These are phyloP conservation scores for Diabrotica undecimpunctata DNA, from an alignment of 1,140 invertebrate genomes.

Conservation along the genomic window DNA sequence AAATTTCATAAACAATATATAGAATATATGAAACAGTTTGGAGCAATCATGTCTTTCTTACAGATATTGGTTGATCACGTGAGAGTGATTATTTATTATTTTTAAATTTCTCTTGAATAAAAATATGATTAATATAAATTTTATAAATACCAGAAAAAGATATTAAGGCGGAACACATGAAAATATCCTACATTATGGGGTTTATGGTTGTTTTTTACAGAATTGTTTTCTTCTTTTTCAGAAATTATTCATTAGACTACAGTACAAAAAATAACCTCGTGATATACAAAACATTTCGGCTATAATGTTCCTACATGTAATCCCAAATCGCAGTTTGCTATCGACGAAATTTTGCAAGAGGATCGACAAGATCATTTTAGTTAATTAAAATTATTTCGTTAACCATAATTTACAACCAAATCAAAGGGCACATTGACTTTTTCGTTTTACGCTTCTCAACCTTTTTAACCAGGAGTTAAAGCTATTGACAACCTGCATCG, in stretches of 20 bases:
- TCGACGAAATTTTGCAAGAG: constrained; percentile 19
- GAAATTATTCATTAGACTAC: constrained; percentile 35
- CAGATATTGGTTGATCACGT: too few species aligned
- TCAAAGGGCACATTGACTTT: constrained; percentile 22
- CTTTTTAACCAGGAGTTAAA: constrained; percentile 32
- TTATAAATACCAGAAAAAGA: too few species aligned
- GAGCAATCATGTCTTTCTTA: too few species aligned
- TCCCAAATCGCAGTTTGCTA: constrained; percentile 37
- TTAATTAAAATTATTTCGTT: constrained; percentile 15
- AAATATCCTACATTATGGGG: too few species aligned
- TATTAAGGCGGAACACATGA: too few species aligned
- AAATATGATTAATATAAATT: too few species aligned
- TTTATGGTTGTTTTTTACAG: too few species aligned
- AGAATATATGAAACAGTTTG: too few species aligned
- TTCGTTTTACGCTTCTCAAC: constrained; percentile 10
- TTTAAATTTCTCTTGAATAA: too few species aligned
- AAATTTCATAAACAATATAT: too few species aligned
- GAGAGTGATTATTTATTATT: too few species aligned
- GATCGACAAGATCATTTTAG: constrained; percentile 18
- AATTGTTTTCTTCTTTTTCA: constrained; percentile 29
- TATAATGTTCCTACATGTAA: constrained; percentile 31
- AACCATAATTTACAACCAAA: constrained; percentile 20
- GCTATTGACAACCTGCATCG: constrained; percentile 38
- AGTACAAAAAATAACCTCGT: constrained; percentile 37
- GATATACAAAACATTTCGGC: constrained; percentile 27